Conservation (phyloP, 2,888 invertebrate genomes). For the Oligia latruncula region DNA sequence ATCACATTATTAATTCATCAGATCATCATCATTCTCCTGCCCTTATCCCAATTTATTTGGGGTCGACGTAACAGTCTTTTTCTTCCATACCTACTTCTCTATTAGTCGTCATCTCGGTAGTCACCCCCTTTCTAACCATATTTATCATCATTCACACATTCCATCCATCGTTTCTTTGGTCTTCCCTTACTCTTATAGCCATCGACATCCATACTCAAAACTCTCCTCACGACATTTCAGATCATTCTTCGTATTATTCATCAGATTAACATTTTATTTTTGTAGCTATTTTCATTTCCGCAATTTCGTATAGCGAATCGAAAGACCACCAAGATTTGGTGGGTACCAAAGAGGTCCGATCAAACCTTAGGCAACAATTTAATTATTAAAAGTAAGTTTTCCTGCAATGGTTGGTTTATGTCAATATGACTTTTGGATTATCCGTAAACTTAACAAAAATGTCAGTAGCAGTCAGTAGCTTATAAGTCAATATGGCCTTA, state of each 20-base stretch:
- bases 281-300: slow-evolving; percentile 1
- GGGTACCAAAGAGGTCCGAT: slow-evolving; percentile 9
- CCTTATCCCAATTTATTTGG: too few species aligned
- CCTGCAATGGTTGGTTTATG: slow-evolving; percentile 16
- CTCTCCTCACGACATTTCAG: neutral
- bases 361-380: neutral
- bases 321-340: neutral
- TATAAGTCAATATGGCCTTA: slow-evolving; percentile 30
- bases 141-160: too few species aligned
- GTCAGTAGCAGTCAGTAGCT: slow-evolving; percentile 22
- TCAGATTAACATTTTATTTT: neutral
- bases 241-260: neutral
- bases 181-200: too few species aligned
- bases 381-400: slow-evolving; percentile 22
- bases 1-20: neutral
- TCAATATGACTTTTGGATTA: slow-evolving; percentile 38
- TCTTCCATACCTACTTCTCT: too few species aligned
- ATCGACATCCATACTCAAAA: too few species aligned
- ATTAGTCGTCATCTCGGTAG: too few species aligned
- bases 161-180: neutral
- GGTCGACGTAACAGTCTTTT: too few species aligned
- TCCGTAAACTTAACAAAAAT: slow-evolving; percentile 36
- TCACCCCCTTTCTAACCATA: too few species aligned
- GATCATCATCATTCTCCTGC: neutral
- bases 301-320: neutral